Base-by-base conservation (phyloP, 1,140 invertebrate genomes). In the Aphidius gifuensis region DNA sequence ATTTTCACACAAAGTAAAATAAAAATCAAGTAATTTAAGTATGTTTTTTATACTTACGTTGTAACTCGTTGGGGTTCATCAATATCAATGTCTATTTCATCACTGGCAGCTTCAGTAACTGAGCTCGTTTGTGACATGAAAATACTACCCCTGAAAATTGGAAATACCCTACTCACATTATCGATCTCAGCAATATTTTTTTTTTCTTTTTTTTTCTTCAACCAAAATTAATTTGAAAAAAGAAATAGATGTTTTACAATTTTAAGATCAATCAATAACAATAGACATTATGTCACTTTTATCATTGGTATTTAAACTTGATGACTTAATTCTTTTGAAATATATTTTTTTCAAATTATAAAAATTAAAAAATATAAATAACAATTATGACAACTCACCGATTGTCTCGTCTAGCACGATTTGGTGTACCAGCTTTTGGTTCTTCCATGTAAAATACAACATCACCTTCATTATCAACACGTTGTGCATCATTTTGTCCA, bases 391-490 rank as follows among this genome's bases (percentile, higher is more conserved):
- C 6, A 49, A 16, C 76, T 76, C 66, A 78, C 67, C 83, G 79
- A 62, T 85, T 84, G 58, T 86, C 84, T 60, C 85, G 71, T 65
- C 86, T 77, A 5, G 84, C 77, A 9, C 86, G 77, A 66, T 86
- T 87, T 48, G 87, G 86, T 39, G 85, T 87, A 81, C 86, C 85
- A 48, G 85, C 82, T 77, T 86, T 86, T 2, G 86, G 85, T 68
- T 89, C 87, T 67, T 89, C 88, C 69, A 86, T 86, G 71, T 88
- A 88, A 70, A 87, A 88, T 21, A 88, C 85, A n/a, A 88, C 84
- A 67, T 89, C 87, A 4, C 85, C 83, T 66, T 88, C 86, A 65
- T 84, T 86, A 42, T 87, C 86, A 62, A 83, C 75, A 16, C 83
- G 65, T 38, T 65, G 68, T 58, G 76, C 74, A 58, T 66, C 71